These are phyloP conservation scores for Aporophyla lueneburgensis DNA, from an alignment of 2,888 invertebrate species.

Conservation along the genomic window DNA sequence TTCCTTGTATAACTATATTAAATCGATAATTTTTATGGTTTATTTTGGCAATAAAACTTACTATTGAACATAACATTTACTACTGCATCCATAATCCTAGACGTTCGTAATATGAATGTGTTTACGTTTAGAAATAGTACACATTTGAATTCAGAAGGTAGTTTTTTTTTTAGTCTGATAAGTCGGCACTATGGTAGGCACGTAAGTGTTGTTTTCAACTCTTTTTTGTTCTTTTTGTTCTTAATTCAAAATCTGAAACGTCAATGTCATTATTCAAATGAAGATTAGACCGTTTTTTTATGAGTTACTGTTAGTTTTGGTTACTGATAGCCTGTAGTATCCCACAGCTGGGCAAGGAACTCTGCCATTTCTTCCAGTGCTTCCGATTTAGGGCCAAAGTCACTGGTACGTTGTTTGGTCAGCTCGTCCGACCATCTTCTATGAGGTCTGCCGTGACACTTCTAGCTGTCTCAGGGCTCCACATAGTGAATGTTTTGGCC, in stretches of 20 bases:
- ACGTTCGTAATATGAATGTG: neutral
- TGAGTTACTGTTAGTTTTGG: neutral
- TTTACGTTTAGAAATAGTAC: neutral
- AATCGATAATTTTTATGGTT: neutral
- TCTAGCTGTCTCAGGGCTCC: too few relatives aligned
- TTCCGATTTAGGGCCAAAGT: neutral
- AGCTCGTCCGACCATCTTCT: neutral
- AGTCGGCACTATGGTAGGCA: neutral
- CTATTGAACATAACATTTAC: constrained; percentile 5
- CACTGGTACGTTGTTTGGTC: too few relatives aligned
- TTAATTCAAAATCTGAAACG: neutral
- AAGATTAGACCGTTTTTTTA: neutral
- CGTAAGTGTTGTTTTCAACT: neutral
- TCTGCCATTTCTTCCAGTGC: neutral
- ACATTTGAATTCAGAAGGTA: neutral
- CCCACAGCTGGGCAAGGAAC: neutral
- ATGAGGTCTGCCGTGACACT: too few relatives aligned
- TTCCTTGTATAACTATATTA: neutral
- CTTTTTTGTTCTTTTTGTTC: neutral
- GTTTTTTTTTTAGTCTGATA: neutral
- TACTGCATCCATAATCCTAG: neutral
- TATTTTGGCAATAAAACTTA: constrained; percentile 33
- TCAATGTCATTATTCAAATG: neutral
- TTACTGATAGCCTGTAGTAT: neutral
- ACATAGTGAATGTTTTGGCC: neutral